Conservation (phyloP, 2,888 invertebrate genomes). For the Cryptocephalus moraei region DNA sequence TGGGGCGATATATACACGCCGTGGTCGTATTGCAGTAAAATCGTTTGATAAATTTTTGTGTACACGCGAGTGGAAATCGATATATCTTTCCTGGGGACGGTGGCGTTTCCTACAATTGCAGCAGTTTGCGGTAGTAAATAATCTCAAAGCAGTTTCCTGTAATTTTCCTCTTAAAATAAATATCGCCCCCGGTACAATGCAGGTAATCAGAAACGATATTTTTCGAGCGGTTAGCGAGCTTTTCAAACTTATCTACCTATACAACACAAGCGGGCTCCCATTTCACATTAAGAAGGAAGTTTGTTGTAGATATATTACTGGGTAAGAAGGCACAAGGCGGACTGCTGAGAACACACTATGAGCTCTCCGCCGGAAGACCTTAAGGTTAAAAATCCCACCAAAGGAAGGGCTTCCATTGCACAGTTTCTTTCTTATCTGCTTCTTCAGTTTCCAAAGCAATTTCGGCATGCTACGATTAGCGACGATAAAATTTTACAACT, state of each 20-base stretch:
- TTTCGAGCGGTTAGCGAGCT: constrained; percentile 5
- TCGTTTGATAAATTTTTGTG: too few relatives aligned
- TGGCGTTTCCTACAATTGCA: too few relatives aligned
- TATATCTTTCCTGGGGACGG: too few relatives aligned
- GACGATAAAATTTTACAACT: constrained; percentile 8
- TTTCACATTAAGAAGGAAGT: constrained; percentile 1
- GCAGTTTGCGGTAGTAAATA: constrained; percentile 5
- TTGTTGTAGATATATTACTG: not conserved
- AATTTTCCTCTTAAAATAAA: constrained; percentile 7
- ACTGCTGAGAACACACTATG: too few relatives aligned
- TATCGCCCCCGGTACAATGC: constrained; percentile 8
- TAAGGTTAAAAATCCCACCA: too few relatives aligned
- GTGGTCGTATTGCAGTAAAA: too few relatives aligned
- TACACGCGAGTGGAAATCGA: too few relatives aligned
- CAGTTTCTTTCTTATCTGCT: constrained; percentile 7
- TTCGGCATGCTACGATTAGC: constrained; percentile 7
- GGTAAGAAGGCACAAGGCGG: not conserved
- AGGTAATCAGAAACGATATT: constrained; percentile 8
- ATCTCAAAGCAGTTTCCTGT: constrained; percentile 9
- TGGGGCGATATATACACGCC: too few relatives aligned
- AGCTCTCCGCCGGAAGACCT: too few relatives aligned
- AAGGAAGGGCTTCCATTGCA: not conserved
- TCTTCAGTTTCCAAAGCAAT: constrained; percentile 8
- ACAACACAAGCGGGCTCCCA: constrained; percentile 2
- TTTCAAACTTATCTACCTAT: constrained; percentile 1